Conservation (phyloP, 2,113 vertebrate species). For the Eublepharis macularius region DNA sequence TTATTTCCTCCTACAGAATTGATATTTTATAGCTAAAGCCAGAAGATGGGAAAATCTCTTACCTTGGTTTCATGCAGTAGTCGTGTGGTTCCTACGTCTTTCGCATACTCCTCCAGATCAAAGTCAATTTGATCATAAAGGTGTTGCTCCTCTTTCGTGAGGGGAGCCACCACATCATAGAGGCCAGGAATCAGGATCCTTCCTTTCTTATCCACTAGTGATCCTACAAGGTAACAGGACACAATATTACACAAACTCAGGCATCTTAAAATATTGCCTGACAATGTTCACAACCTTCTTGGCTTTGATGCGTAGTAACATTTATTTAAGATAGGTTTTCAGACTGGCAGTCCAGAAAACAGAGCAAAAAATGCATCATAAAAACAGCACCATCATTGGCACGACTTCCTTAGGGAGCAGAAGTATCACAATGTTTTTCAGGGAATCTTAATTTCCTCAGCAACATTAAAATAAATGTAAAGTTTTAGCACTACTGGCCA, state of each 20-base stretch:
- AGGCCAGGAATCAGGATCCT: conserved; percentile 87
- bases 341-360: not conserved
- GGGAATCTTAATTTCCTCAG: not conserved
- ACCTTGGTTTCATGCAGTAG: conserved; percentile 88
- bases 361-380: not conserved
- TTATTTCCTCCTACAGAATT: not conserved
- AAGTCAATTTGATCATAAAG: conserved; percentile 94
- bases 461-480: conserved; percentile 1
- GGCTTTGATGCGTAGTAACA: not conserved
- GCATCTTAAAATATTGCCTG: not conserved
- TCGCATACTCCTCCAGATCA: conserved; percentile 86
- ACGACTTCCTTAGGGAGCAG: not conserved
- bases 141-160: conserved; percentile 83
- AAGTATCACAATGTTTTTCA: not conserved
- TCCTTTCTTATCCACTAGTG: conserved; percentile 83
- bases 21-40: not conserved
- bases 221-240: conserved; percentile 72
- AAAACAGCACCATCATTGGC: not conserved
- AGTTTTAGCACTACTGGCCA: not conserved
- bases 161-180: conserved; percentile 79
- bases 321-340: too few relatives aligned
- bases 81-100: conserved; percentile 80
- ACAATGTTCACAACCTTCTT: not conserved
- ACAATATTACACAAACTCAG: not conserved
- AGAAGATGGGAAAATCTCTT: not conserved